A percentile compares a stretch with the other conserved stretches of the same genome.
Evolutionary conservation across 2,797 vertebrate species (phyloP).

Genomic region (Rhinatrema bivittatum): DNA sequence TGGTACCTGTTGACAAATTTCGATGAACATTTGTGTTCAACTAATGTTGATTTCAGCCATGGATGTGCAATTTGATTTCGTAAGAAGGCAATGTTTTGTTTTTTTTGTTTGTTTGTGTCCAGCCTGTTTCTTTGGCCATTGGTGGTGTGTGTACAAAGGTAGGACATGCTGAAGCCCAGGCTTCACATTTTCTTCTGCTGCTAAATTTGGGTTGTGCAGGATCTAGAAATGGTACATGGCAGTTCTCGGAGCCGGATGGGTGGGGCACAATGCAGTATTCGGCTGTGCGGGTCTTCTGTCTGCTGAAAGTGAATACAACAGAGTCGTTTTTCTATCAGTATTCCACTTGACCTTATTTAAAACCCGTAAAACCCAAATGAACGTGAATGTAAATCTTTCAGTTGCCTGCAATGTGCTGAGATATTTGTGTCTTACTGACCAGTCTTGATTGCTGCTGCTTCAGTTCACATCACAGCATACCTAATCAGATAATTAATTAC

Average conservation of each 20-base stretch:
- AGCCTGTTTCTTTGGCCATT: too few species aligned
- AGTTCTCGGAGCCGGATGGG: constrained; percentile 25
- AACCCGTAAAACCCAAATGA: constrained; percentile 3
- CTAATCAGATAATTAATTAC: neutral
- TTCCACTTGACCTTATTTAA: constrained; percentile 28
- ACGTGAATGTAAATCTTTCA: constrained; percentile 13
- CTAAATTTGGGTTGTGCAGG: neutral
- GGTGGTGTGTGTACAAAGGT: too few species aligned
- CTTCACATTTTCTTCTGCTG: too few species aligned
- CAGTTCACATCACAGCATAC: neutral
- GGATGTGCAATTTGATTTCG: too few species aligned
- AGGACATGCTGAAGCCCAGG: too few species aligned
- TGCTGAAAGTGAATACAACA: constrained; percentile 29
- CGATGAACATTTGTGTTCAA: too few species aligned
- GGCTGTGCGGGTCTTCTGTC: constrained; percentile 38
- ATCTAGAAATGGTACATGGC: too few species aligned
- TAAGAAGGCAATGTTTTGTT: too few species aligned
- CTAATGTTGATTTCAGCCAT: too few species aligned
- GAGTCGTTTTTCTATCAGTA: constrained; percentile 23
- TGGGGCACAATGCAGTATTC: constrained; percentile 36
- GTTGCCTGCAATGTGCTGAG: neutral
- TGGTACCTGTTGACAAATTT: too few species aligned
- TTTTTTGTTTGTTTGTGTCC: too few species aligned
- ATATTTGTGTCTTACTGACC: constrained; percentile 1
- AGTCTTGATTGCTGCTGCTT: constrained; percentile 10